Base-by-base conservation (phyloP, 2,797 vertebrate species). In the Oreortyx pictus region DNA sequence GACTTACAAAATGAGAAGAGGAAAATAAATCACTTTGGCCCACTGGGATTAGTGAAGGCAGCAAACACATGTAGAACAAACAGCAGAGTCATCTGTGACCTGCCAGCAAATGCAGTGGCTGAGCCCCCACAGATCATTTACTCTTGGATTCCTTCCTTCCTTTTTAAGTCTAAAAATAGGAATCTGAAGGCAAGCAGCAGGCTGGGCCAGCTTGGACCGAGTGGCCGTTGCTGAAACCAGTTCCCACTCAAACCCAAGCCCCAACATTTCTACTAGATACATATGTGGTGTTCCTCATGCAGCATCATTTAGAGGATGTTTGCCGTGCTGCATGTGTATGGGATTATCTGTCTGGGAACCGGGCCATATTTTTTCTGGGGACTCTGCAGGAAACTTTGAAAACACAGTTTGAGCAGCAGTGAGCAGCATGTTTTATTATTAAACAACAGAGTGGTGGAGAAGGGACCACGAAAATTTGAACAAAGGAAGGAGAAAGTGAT, bases 21-120 rank as follows among this genome's bases (percentile, higher is more conserved):
- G 33, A 84, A 84, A 92, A 93, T 67, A 76, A 94, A 93, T 92
- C 5, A 3, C 70, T 93, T 74, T 14, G n/a, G 56, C 64, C 62
- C 64, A 2, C 0, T 86, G 71, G 93, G 89, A 89, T 82, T 82
- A 80, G 50, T 17, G 33, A 52, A 81, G n/a, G 64, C 27, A 84
- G 71, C 11, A 16, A 82, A 93, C 41, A 89, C 8, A 2, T 25
- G 56, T 47, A 82, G 44, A 94, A 79, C 57, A 91, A 94, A 79
- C 54, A 91, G 80, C 64, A 64, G 49, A 84, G 39, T 64, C 54
- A 77, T 59, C 54, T 79, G 24, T 35, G 78, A 82, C 41, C 86
- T 86, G 66, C 82, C 65, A 92, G 84, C 52, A 67, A 52, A 59
- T 0, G 1, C 37, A 24, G 72, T 0, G 0, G 50, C 57, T 68